Evolutionary conservation across 2,797 vertebrate species (phyloP).

Genomic region (Anguilla obscura): DNA sequence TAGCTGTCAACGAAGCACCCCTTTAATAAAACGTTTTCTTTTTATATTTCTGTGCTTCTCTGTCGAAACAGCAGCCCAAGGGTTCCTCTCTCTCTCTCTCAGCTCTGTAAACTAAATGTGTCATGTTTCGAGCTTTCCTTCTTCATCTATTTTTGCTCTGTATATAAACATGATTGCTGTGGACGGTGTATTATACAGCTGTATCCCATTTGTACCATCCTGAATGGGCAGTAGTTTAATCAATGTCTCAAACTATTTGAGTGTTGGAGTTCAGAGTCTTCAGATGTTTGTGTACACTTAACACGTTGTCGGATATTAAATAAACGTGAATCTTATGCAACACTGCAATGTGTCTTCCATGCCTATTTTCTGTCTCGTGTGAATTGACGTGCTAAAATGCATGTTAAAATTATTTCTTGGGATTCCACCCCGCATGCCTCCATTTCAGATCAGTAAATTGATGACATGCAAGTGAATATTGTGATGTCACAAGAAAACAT

Average conservation of each 20-base stretch:
- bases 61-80: constrained; percentile 41
- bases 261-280: constrained; percentile 77
- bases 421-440: background rate
- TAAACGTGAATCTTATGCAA: constrained; percentile 91
- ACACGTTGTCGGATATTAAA: constrained; percentile 88
- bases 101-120: constrained; percentile 57
- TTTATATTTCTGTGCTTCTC: constrained; percentile 69
- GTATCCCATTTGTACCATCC: constrained; percentile 67
- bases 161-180: constrained; percentile 86
- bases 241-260: constrained; percentile 71
- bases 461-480: constrained; percentile 41
- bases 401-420: background rate
- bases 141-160: constrained; percentile 70
- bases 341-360: constrained; percentile 52
- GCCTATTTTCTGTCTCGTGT: background rate
- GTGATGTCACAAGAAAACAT: constrained; percentile 45
- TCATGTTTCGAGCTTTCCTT: constrained; percentile 50
- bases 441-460: constrained; percentile 31
- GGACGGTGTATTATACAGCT: constrained; percentile 74
- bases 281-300: constrained; percentile 82
- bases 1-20: constrained; percentile 45
- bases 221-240: constrained; percentile 75
- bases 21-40: constrained; percentile 52
- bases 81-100: constrained; percentile 53
- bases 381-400: background rate